Percentiles rank a stretch among this genome's conserved stretches.
phyloP scores from a whole-genome alignment of 2,797 vertebrate genomes.

The Myotis daubentonii region DNA sequence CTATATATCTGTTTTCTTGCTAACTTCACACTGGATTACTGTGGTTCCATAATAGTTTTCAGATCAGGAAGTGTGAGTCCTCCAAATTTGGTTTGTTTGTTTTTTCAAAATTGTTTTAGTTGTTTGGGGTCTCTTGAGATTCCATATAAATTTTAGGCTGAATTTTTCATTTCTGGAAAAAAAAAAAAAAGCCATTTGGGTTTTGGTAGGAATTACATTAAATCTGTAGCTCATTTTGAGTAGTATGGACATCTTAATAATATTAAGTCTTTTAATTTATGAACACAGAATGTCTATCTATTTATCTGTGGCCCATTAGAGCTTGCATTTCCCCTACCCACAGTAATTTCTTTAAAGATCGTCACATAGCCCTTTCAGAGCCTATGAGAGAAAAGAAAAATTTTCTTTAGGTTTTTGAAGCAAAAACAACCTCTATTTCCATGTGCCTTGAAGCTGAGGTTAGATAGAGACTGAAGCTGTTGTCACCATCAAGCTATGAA shows the following conservation, averaged over 20 bases:
- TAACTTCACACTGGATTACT: neutral
- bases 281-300: neutral
- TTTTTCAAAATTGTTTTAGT: neutral
- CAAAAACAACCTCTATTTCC: neutral
- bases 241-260: neutral
- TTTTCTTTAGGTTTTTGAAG: neutral
- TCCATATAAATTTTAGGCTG: neutral
- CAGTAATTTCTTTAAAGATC: neutral
- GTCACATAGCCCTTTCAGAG: neutral
- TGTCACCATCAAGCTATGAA: neutral
- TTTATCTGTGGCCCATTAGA: neutral
- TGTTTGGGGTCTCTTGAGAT: neutral
- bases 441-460: neutral
- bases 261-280: neutral
- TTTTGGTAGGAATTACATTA: neutral
- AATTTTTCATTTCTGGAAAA: slow-evolving; percentile 3
- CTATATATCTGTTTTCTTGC: neutral
- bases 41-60: neutral
- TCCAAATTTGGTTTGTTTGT: neutral
- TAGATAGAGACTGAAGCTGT: neutral
- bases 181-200: neutral
- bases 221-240: neutral
- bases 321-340: neutral
- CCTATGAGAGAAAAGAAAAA: neutral
- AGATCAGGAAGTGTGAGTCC: neutral